Evolutionary conservation across 2,888 invertebrate species (phyloP), one percentile per base, ranked within the genome.

Genomic region (Agriopis aurantiaria): DNA sequence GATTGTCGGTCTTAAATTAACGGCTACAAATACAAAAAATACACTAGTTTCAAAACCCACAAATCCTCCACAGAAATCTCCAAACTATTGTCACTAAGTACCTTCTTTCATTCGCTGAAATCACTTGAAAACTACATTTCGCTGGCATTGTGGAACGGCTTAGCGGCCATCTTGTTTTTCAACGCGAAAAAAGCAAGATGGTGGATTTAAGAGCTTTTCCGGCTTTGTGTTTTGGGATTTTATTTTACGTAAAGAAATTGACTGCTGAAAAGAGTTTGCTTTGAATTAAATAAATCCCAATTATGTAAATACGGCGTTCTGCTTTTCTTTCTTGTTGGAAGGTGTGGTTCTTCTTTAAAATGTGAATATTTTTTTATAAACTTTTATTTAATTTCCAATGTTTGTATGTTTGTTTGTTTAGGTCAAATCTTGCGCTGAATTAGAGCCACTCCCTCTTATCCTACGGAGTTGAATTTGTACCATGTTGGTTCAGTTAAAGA

Each of bases 101-200:
- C 58, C 70, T 65, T 64, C 73, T 71, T 73, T 69, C 68, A 46
- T 49, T 56, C 60, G 52, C 45, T 58, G 43, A 61, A 75, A 73
- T 76, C 75, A 73, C 75, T 75, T 65, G 65, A 74, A 69, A 75
- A 62, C 69, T 70, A 74, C 73, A 75, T 75, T 75, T 63, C 11
- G n/a, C 12, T 63, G 61, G 60, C 61, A 59, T 72, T 68, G 74
- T 76, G 69, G 46, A 56, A 14, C 56, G 63, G 69, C 71, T 73
- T 70, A 62, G 70, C 49, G 70, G 76, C 80, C 80, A 80, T 80
- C 68, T 80, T 79, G 78, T 73, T 69, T 74, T 64, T 62, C 55
- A 74, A 69, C 65, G 71, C 59, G 73, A 65, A 76, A 74, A 73
- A 74, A 67, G 65, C 74, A 77, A 78, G 45, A 78, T 78, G 78